Evolutionary conservation across 1,140 invertebrate genomes (phyloP).

Genomic region (Thaumetopoea pityocampa): DNA sequence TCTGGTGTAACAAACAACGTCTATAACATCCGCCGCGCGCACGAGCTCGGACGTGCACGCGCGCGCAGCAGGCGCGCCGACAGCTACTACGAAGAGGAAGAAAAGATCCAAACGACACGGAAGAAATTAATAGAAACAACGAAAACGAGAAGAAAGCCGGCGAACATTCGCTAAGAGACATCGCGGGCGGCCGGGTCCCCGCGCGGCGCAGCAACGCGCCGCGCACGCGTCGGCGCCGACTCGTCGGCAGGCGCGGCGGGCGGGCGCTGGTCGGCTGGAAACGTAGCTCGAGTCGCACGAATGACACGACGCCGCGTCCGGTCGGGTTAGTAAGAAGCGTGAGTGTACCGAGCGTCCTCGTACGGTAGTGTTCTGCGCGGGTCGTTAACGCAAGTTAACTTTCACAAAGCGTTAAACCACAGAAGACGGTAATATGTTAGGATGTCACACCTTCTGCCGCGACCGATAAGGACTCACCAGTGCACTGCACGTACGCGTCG

Average conservation of each 20-base stretch:
- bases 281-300: no score
- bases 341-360: conserved; percentile 50
- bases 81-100: conserved; percentile 66
- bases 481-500: conserved; percentile 80
- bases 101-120: conserved; percentile 38
- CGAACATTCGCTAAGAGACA: conserved; percentile 3
- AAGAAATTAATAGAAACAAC: conserved; percentile 32
- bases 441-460: conserved; percentile 75
- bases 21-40: conserved; percentile 39
- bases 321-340: conserved; percentile 64
- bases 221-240: neutral
- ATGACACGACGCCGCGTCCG: no score
- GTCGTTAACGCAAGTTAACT: conserved; percentile 35
- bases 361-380: conserved; percentile 48
- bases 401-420: conserved; percentile 57
- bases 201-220: conserved; percentile 1
- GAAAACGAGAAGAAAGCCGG: conserved; percentile 27
- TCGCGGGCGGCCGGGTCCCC: neutral
- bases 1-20: conserved; percentile 79
- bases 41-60: conserved; percentile 28
- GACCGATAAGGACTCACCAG: conserved; percentile 87
- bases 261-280: no score
- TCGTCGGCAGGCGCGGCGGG: no score
- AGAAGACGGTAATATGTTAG: conserved; percentile 36
- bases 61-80: conserved; percentile 54